phyloP scores from a whole-genome alignment of 2,888 invertebrate species.

The Apoderus coryli region DNA sequence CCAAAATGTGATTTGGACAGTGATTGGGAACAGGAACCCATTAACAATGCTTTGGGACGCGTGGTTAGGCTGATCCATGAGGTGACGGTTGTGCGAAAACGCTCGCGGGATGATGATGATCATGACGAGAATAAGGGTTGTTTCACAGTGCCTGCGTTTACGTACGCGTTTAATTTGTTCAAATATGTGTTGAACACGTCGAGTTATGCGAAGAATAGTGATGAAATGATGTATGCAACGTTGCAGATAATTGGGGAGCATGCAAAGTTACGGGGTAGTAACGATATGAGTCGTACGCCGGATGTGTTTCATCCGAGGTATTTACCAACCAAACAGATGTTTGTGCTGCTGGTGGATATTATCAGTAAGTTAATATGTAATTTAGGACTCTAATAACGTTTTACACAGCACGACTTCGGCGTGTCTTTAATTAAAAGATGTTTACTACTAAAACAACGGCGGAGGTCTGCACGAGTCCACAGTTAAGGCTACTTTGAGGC shows the following conservation, averaged over 20 bases:
- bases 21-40: slow-evolving; percentile 60
- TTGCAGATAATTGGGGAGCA: slow-evolving; percentile 58
- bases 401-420: no score
- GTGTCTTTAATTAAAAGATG: no score
- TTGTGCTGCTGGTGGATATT: slow-evolving; percentile 61
- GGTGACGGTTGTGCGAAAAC: slow-evolving; percentile 34
- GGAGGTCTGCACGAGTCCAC: no score
- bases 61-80: slow-evolving; percentile 44
- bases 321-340: slow-evolving; percentile 70
- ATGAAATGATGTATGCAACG: slow-evolving; percentile 42
- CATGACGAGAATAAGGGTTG: slow-evolving; percentile 20
- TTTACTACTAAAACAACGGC: no score
- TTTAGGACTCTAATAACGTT: no score
- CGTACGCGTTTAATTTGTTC: slow-evolving; percentile 69
- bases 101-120: slow-evolving; percentile 19
- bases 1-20: slow-evolving; percentile 69
- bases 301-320: slow-evolving; percentile 58
- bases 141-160: slow-evolving; percentile 63
- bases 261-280: slow-evolving; percentile 45
- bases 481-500: no score
- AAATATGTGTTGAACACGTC: slow-evolving; percentile 43
- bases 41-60: slow-evolving; percentile 45
- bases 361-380: slow-evolving; percentile 49
- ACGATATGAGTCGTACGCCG: slow-evolving; percentile 28
- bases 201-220: slow-evolving; percentile 35